These are phyloP conservation scores for Drosophila arawakana DNA, from an alignment of 1,140 invertebrate genomes.

Conservation along the genomic window DNA sequence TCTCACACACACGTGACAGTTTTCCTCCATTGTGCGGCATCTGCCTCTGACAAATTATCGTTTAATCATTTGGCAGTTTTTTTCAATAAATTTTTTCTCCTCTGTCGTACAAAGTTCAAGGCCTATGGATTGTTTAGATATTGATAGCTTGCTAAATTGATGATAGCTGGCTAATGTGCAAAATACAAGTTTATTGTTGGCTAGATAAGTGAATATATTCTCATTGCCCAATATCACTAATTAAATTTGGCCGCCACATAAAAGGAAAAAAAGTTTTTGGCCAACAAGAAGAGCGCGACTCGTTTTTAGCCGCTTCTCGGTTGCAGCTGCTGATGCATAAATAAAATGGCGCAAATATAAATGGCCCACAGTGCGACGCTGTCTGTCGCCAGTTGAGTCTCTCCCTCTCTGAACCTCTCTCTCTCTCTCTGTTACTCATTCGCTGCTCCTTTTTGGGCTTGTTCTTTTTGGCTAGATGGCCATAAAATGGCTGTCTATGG, in stretches of 20 bases:
- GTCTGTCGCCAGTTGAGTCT: conserved; percentile 27
- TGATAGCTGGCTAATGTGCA: not conserved
- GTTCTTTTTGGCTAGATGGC: conserved; percentile 57
- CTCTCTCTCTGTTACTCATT: not conserved
- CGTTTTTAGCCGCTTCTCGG: conserved; percentile 27
- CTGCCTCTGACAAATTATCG: conserved; percentile 75
- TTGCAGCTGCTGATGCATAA: conserved; percentile 66
- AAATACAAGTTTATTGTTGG: conserved; percentile 27
- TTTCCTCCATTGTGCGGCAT: conserved; percentile 50
- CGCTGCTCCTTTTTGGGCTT: conserved; percentile 1
- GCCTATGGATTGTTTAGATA: conserved; percentile 35
- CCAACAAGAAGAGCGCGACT: conserved; percentile 18
- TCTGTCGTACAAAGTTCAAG: conserved; percentile 44
- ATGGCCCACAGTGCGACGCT: conserved; percentile 25
- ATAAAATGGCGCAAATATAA: conserved; percentile 69
- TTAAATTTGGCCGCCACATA: conserved; percentile 16
- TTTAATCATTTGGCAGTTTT: conserved; percentile 68
- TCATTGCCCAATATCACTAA: conserved; percentile 17
- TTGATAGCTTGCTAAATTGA: conserved; percentile 37
- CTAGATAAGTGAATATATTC: conserved; percentile 26
- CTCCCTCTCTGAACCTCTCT: not conserved
- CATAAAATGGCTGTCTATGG: conserved; percentile 67
- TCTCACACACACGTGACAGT: conserved; percentile 10
- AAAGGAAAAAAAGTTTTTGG: conserved; percentile 7
- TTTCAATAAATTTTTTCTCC: conserved; percentile 9